phyloP scores from a whole-genome alignment of 2,797 vertebrate species.

The Enteromius viviparus region DNA sequence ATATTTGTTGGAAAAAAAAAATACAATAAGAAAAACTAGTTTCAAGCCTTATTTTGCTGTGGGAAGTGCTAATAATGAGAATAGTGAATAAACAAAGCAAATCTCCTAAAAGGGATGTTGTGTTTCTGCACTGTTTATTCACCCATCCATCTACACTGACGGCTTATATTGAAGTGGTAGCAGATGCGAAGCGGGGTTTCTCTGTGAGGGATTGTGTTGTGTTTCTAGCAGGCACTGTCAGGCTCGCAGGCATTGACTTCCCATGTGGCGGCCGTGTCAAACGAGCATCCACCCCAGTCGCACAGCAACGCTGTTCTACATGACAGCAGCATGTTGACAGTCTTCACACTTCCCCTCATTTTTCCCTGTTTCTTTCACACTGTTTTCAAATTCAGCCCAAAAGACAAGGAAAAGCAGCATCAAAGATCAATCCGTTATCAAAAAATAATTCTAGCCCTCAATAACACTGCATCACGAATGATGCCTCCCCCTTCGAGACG shows the following conservation, averaged over 20 bases:
- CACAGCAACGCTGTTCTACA: conserved; percentile 51
- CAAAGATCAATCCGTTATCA: conserved; percentile 37
- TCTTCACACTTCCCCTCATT: conserved; percentile 35
- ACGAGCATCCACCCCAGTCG: conserved; percentile 32
- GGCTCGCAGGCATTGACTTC: conserved; percentile 21
- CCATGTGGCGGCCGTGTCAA: conserved; percentile 40
- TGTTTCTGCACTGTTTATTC: conserved; percentile 25
- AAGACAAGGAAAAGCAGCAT: conserved; percentile 37
- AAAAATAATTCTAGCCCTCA: conserved; percentile 43
- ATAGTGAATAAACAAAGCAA: background rate
- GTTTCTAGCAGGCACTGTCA: conserved; percentile 50
- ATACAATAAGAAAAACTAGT: background rate
- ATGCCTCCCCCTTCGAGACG: background rate
- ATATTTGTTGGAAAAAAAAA: too few species aligned
- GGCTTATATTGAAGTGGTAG: conserved; percentile 35
- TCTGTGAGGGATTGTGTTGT: conserved; percentile 40
- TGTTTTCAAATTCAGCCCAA: conserved; percentile 29
- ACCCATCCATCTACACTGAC: conserved; percentile 43
- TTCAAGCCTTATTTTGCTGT: background rate
- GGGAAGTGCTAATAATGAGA: background rate
- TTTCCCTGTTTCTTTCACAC: conserved; percentile 10
- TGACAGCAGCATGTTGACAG: conserved; percentile 52
- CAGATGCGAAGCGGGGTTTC: conserved; percentile 20
- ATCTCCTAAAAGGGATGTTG: background rate
- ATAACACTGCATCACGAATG: conserved; percentile 23